Evolutionary conservation across 2,113 vertebrate species (phyloP).

Genomic region (Gulo gulo): DNA sequence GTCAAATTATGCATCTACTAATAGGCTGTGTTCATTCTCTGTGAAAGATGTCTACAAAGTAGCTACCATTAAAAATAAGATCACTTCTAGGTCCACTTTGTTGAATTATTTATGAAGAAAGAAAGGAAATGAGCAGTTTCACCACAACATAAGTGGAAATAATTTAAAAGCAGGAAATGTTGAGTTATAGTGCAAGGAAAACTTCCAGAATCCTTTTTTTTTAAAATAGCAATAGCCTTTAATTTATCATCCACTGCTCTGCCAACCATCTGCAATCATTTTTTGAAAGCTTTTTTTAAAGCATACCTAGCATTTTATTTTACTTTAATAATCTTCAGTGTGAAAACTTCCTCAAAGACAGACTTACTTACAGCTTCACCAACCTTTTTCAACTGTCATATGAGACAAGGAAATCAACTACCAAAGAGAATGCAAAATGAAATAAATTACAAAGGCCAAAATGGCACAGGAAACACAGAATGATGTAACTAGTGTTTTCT

Average conservation of each 20-base stretch:
- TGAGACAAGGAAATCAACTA: background rate
- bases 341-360: background rate
- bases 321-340: background rate
- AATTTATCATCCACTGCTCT: background rate
- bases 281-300: background rate
- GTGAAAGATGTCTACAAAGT: background rate
- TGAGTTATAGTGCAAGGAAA: background rate
- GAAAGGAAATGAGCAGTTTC: conserved; percentile 12
- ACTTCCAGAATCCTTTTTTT: background rate
- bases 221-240: background rate
- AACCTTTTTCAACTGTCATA: background rate
- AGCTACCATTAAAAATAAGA: background rate
- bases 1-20: background rate
- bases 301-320: background rate
- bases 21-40: background rate
- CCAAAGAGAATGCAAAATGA: background rate
- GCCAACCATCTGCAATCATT: background rate
- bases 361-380: background rate
- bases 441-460: background rate
- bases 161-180: conserved; percentile 28
- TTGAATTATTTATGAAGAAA: background rate
- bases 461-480: background rate
- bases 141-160: conserved; percentile 9
- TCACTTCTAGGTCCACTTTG: background rate
- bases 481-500: background rate